Evolutionary conservation across 1,140 invertebrate genomes (phyloP).

Genomic region (Halyomorpha halys): DNA sequence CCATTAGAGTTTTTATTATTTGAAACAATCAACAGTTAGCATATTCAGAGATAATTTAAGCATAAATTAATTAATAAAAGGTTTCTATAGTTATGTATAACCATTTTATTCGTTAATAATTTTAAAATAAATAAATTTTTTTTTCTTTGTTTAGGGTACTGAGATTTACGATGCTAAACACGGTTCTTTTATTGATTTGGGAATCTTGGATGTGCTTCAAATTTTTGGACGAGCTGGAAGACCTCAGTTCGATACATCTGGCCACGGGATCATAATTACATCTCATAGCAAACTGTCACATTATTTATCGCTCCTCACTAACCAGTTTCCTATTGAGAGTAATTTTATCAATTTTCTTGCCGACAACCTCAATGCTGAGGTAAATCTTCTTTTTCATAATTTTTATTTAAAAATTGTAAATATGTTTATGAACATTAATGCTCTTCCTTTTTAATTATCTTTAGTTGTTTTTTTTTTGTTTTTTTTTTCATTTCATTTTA

Average conservation of each 20-base stretch:
- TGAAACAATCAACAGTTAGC: too few species aligned
- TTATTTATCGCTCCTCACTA: constrained; percentile 87
- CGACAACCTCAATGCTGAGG: constrained; percentile 98
- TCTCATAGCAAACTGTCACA: constrained; percentile 83
- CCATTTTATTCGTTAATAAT: too few species aligned
- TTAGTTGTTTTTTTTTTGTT: too few species aligned
- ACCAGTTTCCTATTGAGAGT: constrained; percentile 96
- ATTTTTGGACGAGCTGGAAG: constrained; percentile 97
- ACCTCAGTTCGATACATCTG: constrained; percentile 80
- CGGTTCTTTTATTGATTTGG: constrained; percentile 87
- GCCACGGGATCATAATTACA: constrained; percentile 94
- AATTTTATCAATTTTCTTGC: constrained; percentile 85
- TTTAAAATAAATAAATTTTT: background rate
- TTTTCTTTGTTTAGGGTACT: constrained; percentile 60
- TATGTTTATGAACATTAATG: too few species aligned
- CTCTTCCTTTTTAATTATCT: too few species aligned
- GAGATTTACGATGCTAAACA: constrained; percentile 95
- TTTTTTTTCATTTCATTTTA: too few species aligned
- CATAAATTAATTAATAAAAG: too few species aligned
- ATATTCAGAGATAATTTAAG: too few species aligned
- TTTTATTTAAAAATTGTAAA: background rate
- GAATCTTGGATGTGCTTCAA: constrained; percentile 95
- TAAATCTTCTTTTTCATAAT: constrained; percentile 36
- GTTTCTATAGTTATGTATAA: too few species aligned
- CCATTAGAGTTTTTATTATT: too few species aligned